A percentile compares a stretch with the other conserved stretches of the same genome.
Conservation (phyloP, 1,140 invertebrate genomes). For the Panulirus ornatus region DNA sequence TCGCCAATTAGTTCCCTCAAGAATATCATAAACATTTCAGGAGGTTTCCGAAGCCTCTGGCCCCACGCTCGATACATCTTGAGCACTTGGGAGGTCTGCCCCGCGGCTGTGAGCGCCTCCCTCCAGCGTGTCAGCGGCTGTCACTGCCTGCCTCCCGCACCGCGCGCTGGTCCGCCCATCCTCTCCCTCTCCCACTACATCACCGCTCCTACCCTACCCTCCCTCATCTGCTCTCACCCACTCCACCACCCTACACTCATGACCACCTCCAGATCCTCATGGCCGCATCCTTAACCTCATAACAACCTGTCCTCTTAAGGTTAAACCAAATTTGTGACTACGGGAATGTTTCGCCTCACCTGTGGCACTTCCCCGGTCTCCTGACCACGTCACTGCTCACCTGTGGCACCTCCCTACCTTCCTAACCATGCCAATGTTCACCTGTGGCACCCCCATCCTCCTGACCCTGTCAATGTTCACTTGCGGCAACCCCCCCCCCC, state of each 20-base stretch:
- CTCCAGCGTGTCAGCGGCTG: too few species aligned
- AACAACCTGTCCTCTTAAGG: background rate
- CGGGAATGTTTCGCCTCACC: background rate
- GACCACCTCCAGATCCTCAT: background rate
- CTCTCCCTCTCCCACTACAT: background rate
- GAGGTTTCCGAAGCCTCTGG: background rate
- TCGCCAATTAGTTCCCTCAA: slow-evolving; percentile 35
- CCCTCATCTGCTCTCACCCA: background rate
- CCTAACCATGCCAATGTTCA: background rate
- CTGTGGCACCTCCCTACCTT: too few species aligned
- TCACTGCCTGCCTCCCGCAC: too few species aligned
- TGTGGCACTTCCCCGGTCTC: background rate
- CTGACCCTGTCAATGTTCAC: background rate
- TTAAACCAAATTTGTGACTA: background rate
- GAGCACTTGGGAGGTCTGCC: background rate
- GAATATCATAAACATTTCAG: slow-evolving; percentile 8
- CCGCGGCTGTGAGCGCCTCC: background rate
- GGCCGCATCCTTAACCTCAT: background rate
- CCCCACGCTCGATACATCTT: too few species aligned
- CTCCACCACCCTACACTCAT: background rate
- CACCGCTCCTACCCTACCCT: background rate
- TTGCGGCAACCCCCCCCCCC: background rate
- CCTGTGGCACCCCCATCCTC: background rate
- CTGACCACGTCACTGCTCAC: background rate
- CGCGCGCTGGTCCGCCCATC: background rate